A percentile compares a stretch with the other conserved stretches of the same genome.
These are phyloP conservation scores for Epinephelus fuscoguttatus DNA, from an alignment of 2,113 vertebrate species.

Conservation along the genomic window DNA sequence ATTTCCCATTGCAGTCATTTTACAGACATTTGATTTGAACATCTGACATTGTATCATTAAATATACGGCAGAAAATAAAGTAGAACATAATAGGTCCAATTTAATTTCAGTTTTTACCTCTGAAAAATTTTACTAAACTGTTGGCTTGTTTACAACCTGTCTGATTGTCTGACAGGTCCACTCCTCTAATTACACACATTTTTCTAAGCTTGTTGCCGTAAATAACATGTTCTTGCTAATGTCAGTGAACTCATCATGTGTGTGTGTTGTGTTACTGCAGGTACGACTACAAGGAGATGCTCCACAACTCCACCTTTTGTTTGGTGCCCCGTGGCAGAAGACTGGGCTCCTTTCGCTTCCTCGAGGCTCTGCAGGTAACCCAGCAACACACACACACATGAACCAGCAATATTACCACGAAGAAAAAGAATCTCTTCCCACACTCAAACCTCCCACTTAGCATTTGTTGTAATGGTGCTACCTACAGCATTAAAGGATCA, in stretches of 20 bases:
- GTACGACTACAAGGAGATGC: constrained; percentile 99
- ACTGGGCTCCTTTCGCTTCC: constrained; percentile 98
- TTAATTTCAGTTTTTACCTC: not conserved
- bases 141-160: not conserved
- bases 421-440: constrained; percentile 19
- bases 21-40: too few species aligned
- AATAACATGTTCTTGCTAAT: not conserved
- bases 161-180: not conserved
- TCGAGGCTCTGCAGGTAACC: constrained; percentile 82
- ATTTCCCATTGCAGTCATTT: too few species aligned
- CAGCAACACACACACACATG: constrained; percentile 4
- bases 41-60: too few species aligned
- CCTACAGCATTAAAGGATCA: constrained; percentile 34
- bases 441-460: constrained; percentile 19
- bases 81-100: too few species aligned
- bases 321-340: constrained; percentile 98
- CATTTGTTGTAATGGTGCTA: constrained; percentile 20
- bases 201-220: not conserved
- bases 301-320: constrained; percentile 99
- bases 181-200: not conserved
- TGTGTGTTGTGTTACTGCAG: constrained; percentile 77
- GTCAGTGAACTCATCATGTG: constrained; percentile 15
- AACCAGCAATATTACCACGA: not conserved
- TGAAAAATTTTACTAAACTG: not conserved
- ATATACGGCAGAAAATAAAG: too few species aligned